phyloP scores from a whole-genome alignment of 1,140 invertebrate species.

The Rhagoletis pomonella region DNA sequence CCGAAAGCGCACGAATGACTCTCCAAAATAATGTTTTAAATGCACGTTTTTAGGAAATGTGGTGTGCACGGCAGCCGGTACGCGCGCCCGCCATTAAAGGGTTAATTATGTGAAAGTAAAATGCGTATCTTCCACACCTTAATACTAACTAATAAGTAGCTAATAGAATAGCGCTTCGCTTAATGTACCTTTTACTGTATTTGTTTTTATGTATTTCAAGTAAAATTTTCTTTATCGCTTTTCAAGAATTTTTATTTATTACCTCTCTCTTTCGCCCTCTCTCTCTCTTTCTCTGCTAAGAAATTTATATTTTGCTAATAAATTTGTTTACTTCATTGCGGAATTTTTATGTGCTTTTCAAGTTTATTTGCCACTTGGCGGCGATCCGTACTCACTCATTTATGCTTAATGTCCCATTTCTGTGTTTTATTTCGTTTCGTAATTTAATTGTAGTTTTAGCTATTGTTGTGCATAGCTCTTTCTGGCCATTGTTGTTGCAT shows the following conservation, averaged over 20 bases:
- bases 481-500: not conserved
- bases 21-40: not conserved
- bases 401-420: constrained; percentile 40
- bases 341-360: constrained; percentile 42
- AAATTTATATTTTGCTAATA: constrained; percentile 34
- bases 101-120: constrained; percentile 32
- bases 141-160: no score
- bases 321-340: constrained; percentile 48
- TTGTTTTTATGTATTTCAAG: not conserved
- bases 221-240: not conserved
- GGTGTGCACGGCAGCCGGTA: not conserved
- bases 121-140: constrained; percentile 10
- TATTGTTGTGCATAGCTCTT: not conserved
- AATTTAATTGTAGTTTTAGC: constrained; percentile 44
- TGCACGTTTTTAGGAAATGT: not conserved
- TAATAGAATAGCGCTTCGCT: no score
- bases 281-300: not conserved
- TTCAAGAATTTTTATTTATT: not conserved
- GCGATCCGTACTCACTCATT: not conserved
- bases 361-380: constrained; percentile 5
- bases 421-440: constrained; percentile 9
- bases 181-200: not conserved
- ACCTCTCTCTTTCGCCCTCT: not conserved
- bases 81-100: constrained; percentile 13
- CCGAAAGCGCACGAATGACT: not conserved